Evolutionary conservation across 2,888 invertebrate species (phyloP).

Genomic region (Minunthozetes semirufus): DNA sequence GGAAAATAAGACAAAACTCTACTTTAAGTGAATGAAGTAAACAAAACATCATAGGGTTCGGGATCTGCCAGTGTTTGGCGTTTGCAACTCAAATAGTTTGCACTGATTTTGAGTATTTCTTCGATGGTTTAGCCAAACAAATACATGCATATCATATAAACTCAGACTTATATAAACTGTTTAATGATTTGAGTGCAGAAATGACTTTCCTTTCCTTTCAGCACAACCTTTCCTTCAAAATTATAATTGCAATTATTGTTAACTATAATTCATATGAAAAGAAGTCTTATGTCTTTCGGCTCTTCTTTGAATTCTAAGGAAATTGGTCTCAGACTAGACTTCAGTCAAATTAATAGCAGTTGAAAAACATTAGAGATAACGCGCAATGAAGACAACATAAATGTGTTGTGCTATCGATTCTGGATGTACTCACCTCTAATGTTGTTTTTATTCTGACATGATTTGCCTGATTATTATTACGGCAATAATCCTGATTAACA

Average conservation of each 20-base stretch:
- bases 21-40: constrained; percentile 1
- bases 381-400: background rate
- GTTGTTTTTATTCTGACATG: background rate
- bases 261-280: too few species aligned
- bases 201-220: background rate
- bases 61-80: constrained; percentile 4
- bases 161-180: constrained; percentile 13
- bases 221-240: background rate
- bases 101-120: background rate
- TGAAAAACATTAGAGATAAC: too few species aligned
- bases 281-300: too few species aligned
- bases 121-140: constrained; percentile 14
- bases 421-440: background rate
- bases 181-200: background rate
- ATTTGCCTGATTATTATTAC: background rate
- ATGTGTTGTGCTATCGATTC: background rate
- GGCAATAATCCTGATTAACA: background rate
- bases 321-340: too few species aligned
- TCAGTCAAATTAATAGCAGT: too few species aligned
- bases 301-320: too few species aligned
- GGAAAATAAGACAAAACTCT: background rate
- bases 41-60: background rate
- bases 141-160: background rate
- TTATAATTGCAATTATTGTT: too few species aligned
- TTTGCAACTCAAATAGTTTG: background rate